phyloP scores from a whole-genome alignment of 2,888 invertebrate species.

The Melangyna quadrimaculata region DNA sequence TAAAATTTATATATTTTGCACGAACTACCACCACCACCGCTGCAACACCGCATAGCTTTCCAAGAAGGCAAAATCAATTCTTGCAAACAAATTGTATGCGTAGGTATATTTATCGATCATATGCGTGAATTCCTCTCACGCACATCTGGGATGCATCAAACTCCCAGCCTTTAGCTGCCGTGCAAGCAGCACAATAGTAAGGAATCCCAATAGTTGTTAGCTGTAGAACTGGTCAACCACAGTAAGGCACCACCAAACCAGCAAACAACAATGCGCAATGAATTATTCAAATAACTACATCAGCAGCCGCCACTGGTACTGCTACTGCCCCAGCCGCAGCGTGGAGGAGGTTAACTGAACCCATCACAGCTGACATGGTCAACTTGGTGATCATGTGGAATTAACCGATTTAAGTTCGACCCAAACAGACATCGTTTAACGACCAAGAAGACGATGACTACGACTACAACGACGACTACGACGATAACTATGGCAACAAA shows the following conservation, averaged over 20 bases:
- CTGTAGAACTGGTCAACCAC: constrained; percentile 18
- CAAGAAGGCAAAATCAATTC: constrained; percentile 38
- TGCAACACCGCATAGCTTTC: constrained; percentile 15
- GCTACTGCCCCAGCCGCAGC: neutral
- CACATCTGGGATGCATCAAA: constrained; percentile 42
- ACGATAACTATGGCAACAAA: constrained; percentile 7
- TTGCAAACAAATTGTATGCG: neutral
- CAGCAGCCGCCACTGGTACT: constrained; percentile 8
- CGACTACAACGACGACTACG: neutral
- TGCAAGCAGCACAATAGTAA: neutral
- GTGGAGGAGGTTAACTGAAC: constrained; percentile 37
- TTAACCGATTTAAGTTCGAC: constrained; percentile 63
- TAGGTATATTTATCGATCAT: neutral
- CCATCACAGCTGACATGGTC: constrained; percentile 58
- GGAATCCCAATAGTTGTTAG: neutral
- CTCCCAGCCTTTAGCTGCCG: constrained; percentile 36
- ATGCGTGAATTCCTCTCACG: constrained; percentile 57
- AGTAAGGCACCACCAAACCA: constrained; percentile 46
- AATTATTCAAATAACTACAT: constrained; percentile 65
- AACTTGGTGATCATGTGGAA: constrained; percentile 48
- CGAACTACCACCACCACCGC: constrained; percentile 15
- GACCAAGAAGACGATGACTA: neutral
- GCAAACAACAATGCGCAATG: constrained; percentile 47
- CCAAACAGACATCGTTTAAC: constrained; percentile 32
- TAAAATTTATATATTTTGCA: constrained; percentile 58